Evolutionary conservation across 2,888 invertebrate genomes (phyloP).

Genomic region (Lapara coniferarum): DNA sequence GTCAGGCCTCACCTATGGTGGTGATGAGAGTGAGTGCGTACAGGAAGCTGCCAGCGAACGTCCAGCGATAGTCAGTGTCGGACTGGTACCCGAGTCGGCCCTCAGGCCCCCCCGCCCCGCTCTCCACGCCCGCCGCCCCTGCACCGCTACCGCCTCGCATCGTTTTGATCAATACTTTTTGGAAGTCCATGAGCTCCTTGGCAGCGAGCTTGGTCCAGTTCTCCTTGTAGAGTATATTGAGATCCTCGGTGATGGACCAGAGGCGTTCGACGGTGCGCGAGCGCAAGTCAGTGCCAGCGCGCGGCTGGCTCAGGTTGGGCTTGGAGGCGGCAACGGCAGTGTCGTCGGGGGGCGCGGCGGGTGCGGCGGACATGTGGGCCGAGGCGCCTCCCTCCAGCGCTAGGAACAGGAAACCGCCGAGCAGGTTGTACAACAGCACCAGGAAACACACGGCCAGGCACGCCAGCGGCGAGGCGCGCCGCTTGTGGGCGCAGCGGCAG

Average conservation of each 20-base stretch:
- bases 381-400: constrained; percentile 88
- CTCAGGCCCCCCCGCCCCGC: constrained; percentile 72
- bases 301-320: constrained; percentile 83
- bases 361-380: constrained; percentile 14
- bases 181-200: constrained; percentile 93
- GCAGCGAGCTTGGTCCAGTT: constrained; percentile 96
- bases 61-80: constrained; percentile 89
- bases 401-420: constrained; percentile 96
- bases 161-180: constrained; percentile 85
- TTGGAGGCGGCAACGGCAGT: constrained; percentile 87
- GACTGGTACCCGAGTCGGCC: constrained; percentile 52
- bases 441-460: constrained; percentile 92
- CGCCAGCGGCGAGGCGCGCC: constrained; percentile 86
- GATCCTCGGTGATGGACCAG: constrained; percentile 93
- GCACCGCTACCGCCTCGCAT: constrained; percentile 62
- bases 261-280: constrained; percentile 89
- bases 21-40: constrained; percentile 97
- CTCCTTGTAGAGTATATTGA: constrained; percentile 94
- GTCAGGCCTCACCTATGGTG: constrained; percentile 90
- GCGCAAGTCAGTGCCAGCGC: constrained; percentile 84
- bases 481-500: constrained; percentile 77
- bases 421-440: constrained; percentile 94
- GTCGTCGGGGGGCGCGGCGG: constrained; percentile 61
- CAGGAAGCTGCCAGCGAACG: constrained; percentile 95
- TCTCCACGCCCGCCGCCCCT: constrained; percentile 37